Conservation (phyloP, 2,113 vertebrate genomes). For the Cyanistes caeruleus region DNA sequence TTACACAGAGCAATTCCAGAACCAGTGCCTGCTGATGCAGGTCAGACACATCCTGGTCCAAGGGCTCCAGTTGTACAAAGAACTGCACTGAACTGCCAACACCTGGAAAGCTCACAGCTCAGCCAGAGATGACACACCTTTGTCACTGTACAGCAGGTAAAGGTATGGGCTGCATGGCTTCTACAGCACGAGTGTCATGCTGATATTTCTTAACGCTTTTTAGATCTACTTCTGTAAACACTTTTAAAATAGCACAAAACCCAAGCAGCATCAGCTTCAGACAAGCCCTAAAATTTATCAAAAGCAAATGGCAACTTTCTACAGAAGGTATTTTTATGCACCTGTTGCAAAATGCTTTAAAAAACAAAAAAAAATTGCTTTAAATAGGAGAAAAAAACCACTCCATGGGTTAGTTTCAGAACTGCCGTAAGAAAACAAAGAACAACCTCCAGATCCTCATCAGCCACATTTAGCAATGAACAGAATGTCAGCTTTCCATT, state of each 20-base stretch:
- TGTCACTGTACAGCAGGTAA: fast-evolving
- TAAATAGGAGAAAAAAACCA: not conserved
- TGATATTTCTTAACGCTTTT: not conserved
- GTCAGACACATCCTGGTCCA: not conserved
- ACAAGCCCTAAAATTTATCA: not conserved
- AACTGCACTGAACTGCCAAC: not conserved
- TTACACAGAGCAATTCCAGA: not conserved
- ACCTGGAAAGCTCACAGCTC: not conserved
- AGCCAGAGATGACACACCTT: not conserved
- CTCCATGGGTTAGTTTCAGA: not conserved
- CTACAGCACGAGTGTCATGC: fast-evolving
- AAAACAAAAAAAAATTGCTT: not conserved
- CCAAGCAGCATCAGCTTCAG: not conserved
- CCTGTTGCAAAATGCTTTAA: not conserved
- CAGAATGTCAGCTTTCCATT: slow-evolving; percentile 24
- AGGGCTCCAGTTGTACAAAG: not conserved
- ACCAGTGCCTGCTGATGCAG: fast-evolving
- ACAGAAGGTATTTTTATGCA: not conserved
- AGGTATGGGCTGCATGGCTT: not conserved
- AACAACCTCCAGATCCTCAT: not conserved
- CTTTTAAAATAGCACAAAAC: not conserved
- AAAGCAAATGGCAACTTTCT: not conserved
- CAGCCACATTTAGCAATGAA: slow-evolving; percentile 25
- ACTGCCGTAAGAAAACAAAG: slow-evolving; percentile 5
- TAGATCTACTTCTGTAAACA: not conserved